Percentiles rank a stretch among this genome's conserved stretches.
phyloP scores from a whole-genome alignment of 1,140 invertebrate species.

The Drosophila busckii region DNA sequence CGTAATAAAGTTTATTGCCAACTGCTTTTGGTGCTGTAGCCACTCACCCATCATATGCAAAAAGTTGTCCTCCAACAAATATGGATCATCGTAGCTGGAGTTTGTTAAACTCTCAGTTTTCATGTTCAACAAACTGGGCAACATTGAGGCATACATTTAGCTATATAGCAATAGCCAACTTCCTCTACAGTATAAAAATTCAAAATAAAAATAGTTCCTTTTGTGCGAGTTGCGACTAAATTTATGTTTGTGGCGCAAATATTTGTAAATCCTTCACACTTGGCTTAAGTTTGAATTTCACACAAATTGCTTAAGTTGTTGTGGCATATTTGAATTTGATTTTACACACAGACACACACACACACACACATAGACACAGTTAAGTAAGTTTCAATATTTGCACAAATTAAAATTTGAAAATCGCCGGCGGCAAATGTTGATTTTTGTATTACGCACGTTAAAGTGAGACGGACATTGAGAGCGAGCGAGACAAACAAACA shows the following conservation, averaged over 20 bases:
- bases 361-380: conserved; percentile 31
- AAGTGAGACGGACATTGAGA: not conserved
- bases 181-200: conserved; percentile 2
- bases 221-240: conserved; percentile 5
- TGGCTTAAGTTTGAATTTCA: conserved; percentile 46
- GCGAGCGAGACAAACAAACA: too few species aligned
- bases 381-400: conserved; percentile 73
- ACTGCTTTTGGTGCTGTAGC: not conserved
- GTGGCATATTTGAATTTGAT: conserved; percentile 38
- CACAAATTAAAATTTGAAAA: conserved; percentile 72
- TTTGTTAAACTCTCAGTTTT: conserved; percentile 72
- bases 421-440: conserved; percentile 24
- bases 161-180: conserved; percentile 1
- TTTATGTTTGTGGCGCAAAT: too few species aligned
- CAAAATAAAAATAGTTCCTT: conserved; percentile 1
- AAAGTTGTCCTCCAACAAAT: conserved; percentile 68
- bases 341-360: conserved; percentile 17
- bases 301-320: conserved; percentile 34
- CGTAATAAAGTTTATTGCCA: too few species aligned
- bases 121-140: conserved; percentile 72
- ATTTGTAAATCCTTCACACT: conserved; percentile 66
- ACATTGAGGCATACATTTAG: conserved; percentile 63
- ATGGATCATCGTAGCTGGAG: conserved; percentile 67
- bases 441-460: conserved; percentile 3
- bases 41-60: conserved; percentile 75